phyloP scores from a whole-genome alignment of 2,797 vertebrate genomes.

The Notamacropus eugenii region DNA sequence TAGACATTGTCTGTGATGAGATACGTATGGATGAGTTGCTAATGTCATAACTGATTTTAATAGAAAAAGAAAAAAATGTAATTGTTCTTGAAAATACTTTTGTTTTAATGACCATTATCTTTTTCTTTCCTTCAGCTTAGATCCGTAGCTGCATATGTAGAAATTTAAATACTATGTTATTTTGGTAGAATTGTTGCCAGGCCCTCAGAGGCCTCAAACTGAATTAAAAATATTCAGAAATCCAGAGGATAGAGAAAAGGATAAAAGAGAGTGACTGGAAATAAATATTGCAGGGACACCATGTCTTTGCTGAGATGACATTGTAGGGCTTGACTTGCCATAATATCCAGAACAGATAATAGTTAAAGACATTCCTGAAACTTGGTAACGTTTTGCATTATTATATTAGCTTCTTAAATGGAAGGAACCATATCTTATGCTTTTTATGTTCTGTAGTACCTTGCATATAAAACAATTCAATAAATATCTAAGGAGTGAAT shows the following conservation, averaged over 20 bases:
- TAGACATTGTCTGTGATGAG: slow-evolving; percentile 20
- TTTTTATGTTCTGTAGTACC: not conserved
- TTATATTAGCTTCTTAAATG: not conserved
- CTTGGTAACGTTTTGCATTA: not conserved
- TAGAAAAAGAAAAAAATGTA: slow-evolving; percentile 12
- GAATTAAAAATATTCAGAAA: slow-evolving; percentile 36
- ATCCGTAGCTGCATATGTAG: not conserved
- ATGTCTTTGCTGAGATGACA: not conserved
- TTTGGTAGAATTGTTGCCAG: not conserved
- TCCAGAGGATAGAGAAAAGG: not conserved
- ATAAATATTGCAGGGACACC: not conserved
- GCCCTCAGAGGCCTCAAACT: not conserved
- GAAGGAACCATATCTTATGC: not conserved
- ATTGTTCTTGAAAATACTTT: slow-evolving; percentile 24
- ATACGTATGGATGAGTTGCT: not conserved
- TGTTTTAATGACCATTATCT: not conserved
- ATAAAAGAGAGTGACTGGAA: not conserved
- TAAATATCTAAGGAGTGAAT: not conserved
- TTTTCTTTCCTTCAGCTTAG: slow-evolving; percentile 2
- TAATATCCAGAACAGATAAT: not conserved
- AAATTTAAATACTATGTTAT: not conserved
- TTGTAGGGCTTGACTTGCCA: not conserved
- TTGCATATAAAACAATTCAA: not conserved
- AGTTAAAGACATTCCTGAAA: not conserved
- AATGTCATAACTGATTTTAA: slow-evolving; percentile 38